Percentiles rank a stretch among this genome's conserved stretches.
phyloP scores from a whole-genome alignment of 2,888 invertebrate genomes.

The Cephus pygmeus region DNA sequence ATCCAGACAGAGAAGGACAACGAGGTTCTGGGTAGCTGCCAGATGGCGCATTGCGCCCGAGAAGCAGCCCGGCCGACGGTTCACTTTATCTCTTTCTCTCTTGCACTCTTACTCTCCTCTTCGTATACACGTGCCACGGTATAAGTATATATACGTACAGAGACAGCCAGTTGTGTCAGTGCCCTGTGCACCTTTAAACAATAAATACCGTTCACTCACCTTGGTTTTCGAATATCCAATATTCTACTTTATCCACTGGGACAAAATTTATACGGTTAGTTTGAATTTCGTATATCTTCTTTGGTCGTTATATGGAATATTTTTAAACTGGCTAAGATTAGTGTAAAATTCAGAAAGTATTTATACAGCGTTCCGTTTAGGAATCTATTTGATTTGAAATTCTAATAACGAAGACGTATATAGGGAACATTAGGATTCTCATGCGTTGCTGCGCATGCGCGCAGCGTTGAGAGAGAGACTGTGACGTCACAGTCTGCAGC shows the following conservation, averaged over 20 bases:
- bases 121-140: neutral
- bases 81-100: neutral
- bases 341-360: neutral
- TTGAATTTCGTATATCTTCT: neutral
- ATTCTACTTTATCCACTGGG: neutral
- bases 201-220: neutral
- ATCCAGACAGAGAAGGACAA: slow-evolving; percentile 5
- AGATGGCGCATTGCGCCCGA: slow-evolving; percentile 52
- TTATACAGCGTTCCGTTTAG: neutral
- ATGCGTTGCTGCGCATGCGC: neutral
- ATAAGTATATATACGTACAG: neutral
- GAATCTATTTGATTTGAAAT: neutral
- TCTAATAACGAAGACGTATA: neutral
- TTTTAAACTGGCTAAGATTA: neutral
- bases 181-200: neutral
- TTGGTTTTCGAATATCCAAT: neutral
- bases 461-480: neutral
- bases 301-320: neutral
- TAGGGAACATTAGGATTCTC: neutral
- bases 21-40: slow-evolving; percentile 49
- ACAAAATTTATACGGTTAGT: neutral
- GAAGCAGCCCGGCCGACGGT: slow-evolving; percentile 27
- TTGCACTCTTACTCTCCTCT: neutral
- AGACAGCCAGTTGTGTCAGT: neutral
- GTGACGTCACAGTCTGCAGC: neutral